A percentile compares a stretch with the other conserved stretches of the same genome.
These are phyloP conservation scores for Graptemys geographica DNA, from an alignment of 2,797 vertebrate genomes.

Conservation along the genomic window DNA sequence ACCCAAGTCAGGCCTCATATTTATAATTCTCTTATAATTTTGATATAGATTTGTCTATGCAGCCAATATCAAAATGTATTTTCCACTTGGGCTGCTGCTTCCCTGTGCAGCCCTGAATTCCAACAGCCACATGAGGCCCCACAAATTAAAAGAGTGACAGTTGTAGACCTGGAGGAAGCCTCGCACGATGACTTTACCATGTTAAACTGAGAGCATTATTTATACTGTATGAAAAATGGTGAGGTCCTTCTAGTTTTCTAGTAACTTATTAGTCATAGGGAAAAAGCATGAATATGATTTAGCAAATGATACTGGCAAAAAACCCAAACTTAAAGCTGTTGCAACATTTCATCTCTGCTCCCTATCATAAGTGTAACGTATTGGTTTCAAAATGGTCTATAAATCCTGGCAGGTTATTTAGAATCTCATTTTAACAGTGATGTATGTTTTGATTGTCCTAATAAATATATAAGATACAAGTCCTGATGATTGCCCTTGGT, in stretches of 20 bases:
- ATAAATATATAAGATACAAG: not conserved
- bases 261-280: not conserved
- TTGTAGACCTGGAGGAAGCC: not conserved
- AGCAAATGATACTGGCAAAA: not conserved
- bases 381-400: not conserved
- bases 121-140: not conserved
- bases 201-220: slow-evolving; percentile 33
- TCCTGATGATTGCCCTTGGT: not conserved
- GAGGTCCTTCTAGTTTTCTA: not conserved
- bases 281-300: not conserved
- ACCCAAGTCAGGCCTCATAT: not conserved
- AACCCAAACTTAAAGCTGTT: slow-evolving; percentile 17
- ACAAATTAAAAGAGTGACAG: not conserved
- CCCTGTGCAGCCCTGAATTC: not conserved
- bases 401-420: slow-evolving; percentile 14
- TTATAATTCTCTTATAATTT: not conserved
- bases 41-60: not conserved
- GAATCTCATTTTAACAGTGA: not conserved
- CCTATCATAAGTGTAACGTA: not conserved
- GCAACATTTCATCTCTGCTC: not conserved
- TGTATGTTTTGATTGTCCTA: not conserved
- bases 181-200: not conserved
- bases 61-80: not conserved
- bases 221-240: not conserved
- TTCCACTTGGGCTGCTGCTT: not conserved